A percentile compares a stretch with the other conserved stretches of the same genome.
phyloP scores from a whole-genome alignment of 2,113 vertebrate species.

The Synodontis membranacea region DNA sequence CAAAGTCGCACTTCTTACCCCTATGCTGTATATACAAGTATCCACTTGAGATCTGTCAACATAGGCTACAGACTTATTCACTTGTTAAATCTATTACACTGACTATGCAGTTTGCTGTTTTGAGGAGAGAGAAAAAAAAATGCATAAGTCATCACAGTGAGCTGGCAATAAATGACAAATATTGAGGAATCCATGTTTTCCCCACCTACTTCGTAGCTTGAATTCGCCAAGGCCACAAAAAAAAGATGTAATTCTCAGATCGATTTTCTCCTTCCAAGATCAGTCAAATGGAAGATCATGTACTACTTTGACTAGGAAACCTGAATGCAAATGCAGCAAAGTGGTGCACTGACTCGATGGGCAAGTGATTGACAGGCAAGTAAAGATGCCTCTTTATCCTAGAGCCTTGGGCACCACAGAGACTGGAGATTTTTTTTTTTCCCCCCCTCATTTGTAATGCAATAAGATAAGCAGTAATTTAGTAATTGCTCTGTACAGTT shows the following conservation, averaged over 20 bases:
- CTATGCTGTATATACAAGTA: neutral
- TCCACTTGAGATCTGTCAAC: neutral
- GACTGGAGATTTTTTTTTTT: neutral
- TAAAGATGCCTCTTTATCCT: neutral
- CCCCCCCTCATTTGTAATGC: neutral
- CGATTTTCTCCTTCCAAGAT: neutral
- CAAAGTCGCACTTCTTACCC: neutral
- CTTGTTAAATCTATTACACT: neutral
- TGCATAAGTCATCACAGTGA: neutral
- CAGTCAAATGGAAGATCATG: neutral
- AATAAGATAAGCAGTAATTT: neutral
- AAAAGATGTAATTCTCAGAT: neutral
- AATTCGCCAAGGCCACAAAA: neutral
- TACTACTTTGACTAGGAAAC: neutral
- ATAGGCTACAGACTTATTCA: neutral
- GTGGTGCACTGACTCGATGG: neutral
- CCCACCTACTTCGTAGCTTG: neutral
- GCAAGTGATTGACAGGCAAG: neutral
- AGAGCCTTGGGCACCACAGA: neutral
- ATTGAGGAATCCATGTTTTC: neutral
- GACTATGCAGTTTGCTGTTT: neutral
- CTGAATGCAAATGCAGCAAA: neutral
- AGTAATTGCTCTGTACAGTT: neutral
- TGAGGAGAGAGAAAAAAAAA: neutral
- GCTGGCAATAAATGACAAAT: neutral